These are phyloP conservation scores for human DNA, from an alignment of 2,113 vertebrate genomes.

Conservation along the genomic window DNA sequence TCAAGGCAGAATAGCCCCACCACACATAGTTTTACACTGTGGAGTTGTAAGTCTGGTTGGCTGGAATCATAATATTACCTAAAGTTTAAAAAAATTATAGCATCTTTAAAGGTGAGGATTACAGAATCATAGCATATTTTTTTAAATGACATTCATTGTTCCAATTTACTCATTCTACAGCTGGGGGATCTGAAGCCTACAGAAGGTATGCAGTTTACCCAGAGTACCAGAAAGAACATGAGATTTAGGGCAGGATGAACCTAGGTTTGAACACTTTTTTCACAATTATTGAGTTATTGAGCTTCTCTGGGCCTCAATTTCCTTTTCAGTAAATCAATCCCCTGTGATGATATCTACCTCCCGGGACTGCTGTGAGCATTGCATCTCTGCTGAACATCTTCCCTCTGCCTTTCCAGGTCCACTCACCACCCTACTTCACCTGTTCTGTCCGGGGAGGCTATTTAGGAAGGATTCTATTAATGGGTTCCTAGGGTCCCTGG, in stretches of 20 bases:
- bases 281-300: neutral
- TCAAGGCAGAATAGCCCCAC: no score
- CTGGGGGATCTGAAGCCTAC: no score
- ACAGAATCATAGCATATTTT: neutral
- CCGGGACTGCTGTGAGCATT: accelerated
- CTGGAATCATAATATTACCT: neutral
- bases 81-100: neutral
- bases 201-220: neutral
- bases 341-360: accelerated
- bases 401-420: neutral
- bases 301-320: neutral
- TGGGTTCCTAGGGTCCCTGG: neutral
- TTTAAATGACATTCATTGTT: neutral
- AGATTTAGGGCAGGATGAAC: neutral
- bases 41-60: neutral
- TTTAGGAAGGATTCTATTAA: neutral
- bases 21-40: neutral
- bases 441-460: neutral
- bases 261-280: neutral
- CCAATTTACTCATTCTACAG: neutral
- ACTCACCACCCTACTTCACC: neutral
- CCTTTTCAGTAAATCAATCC: accelerated
- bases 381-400: neutral
- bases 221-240: neutral
- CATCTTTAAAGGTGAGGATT: no score